phyloP scores from a whole-genome alignment of 2,888 invertebrate species.

The Sabellastarte sp. region DNA sequence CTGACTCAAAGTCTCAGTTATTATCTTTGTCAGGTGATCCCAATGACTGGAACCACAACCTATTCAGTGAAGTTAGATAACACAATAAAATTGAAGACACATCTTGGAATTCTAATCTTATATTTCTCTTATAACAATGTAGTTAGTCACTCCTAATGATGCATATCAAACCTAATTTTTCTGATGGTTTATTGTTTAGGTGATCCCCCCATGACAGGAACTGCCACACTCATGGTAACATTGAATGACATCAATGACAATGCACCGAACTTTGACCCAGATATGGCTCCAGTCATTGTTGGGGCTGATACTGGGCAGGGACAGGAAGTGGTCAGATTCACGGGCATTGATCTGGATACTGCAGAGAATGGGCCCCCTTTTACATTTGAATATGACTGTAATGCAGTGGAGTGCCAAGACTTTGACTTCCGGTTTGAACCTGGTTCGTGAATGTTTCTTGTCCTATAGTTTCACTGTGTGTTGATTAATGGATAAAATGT shows the following conservation, averaged over 20 bases:
- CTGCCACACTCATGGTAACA: constrained; percentile 90
- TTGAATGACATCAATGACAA: constrained; percentile 96
- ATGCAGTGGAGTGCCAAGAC: constrained; percentile 61
- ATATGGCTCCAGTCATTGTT: constrained; percentile 52
- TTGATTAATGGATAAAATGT: too few relatives aligned
- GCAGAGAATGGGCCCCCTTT: constrained; percentile 68
- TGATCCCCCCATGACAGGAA: constrained; percentile 64
- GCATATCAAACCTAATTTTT: background rate
- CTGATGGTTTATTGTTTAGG: constrained; percentile 27
- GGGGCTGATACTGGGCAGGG: background rate
- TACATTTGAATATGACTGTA: constrained; percentile 64
- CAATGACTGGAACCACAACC: too few relatives aligned
- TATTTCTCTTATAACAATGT: background rate
- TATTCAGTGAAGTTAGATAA: too few relatives aligned
- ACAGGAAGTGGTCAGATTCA: constrained; percentile 16
- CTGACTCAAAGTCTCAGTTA: too few relatives aligned
- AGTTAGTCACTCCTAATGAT: background rate
- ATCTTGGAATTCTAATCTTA: too few relatives aligned
- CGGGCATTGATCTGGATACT: constrained; percentile 46
- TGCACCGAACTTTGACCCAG: constrained; percentile 79
- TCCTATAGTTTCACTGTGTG: too few relatives aligned
- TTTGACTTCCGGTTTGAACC: constrained; percentile 5
- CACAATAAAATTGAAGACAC: too few relatives aligned
- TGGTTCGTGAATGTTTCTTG: constrained; percentile 10
- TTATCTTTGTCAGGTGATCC: too few relatives aligned